Evolutionary conservation across 2,888 invertebrate genomes (phyloP), one percentile per base, ranked within the genome.

Genomic region (Pterostichus niger): DNA sequence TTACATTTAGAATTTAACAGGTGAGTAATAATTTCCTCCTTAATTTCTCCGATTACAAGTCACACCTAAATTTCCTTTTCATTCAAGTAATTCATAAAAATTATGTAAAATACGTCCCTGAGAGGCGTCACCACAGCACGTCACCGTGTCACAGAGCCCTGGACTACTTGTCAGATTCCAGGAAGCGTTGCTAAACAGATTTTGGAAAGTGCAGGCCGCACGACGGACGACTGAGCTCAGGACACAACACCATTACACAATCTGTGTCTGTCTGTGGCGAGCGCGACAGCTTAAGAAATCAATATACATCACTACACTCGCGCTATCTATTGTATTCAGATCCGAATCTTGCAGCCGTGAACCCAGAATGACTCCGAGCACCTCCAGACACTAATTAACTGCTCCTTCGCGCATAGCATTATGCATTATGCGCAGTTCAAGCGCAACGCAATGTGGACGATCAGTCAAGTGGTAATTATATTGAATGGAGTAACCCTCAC

Each of bases 271-370:
- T 33, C 52, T 68, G 33, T 46, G 40, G 11, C 49, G 24, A 73
- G 40, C 33, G 33, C 68, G 68, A 71, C 68, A 71, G 31, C 64
- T 79, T 79, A 31, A 79, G 79, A 79, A 68, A 80, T 68, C 80
- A 80, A 80, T 80, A 80, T 44, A 44, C 56, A 56, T 56, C 56
- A 17, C 24, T 56, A 17, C 56, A 17, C 17, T 56, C 64, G n/a
- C 68, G 61, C 33, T 77, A 49, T 76, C 68, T 80, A 80, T 80
- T 80, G 80, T 80, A 80, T 80, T 80, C 80, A 80, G 80, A 68
- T 80, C 61, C 46, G 40, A 77, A 56, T 77, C 59, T 77, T 17
- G 54, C 31, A 13, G 44, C 40, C 24, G 40, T 49, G 31, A 49
- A 52, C 33, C 52, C 24, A 31, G 46, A 68, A 9, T 68, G 40